These are phyloP conservation scores for Anhinga rufa DNA, from an alignment of 2,113 vertebrate species.

Conservation along the genomic window DNA sequence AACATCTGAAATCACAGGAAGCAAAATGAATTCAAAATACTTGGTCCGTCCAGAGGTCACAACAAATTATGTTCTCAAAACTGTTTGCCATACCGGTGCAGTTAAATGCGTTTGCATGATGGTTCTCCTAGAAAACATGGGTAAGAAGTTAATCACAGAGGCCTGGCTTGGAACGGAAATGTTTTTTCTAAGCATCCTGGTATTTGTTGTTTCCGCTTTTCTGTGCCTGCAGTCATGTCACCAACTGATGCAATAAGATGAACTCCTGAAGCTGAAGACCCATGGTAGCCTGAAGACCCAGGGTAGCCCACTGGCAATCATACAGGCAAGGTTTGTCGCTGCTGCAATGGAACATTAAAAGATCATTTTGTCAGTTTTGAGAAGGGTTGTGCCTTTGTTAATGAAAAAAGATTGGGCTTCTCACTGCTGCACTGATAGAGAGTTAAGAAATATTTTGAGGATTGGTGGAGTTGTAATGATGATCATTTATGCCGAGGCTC, in stretches of 20 bases:
- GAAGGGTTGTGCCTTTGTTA: neutral
- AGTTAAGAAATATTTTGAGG: neutral
- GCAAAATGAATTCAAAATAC: neutral
- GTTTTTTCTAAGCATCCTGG: neutral
- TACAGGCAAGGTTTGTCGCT: neutral
- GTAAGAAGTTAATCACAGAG: neutral
- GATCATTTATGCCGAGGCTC: neutral
- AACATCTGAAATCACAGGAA: neutral
- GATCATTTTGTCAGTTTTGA: neutral
- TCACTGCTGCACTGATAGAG: neutral
- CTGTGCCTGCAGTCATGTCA: neutral
- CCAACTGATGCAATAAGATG: neutral
- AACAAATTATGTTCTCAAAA: neutral
- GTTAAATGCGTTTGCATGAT: neutral
- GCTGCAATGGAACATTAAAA: neutral
- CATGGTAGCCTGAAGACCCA: neutral
- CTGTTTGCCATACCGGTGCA: neutral
- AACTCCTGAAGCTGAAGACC: neutral
- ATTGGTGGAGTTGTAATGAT: neutral
- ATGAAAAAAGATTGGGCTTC: neutral
- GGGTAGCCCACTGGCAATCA: neutral
- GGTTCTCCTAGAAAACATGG: neutral
- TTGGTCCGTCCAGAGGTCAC: neutral
- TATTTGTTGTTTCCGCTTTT: neutral
- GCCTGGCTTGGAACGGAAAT: neutral